Conservation (phyloP, 2,888 invertebrate species). For the Automeris io region DNA sequence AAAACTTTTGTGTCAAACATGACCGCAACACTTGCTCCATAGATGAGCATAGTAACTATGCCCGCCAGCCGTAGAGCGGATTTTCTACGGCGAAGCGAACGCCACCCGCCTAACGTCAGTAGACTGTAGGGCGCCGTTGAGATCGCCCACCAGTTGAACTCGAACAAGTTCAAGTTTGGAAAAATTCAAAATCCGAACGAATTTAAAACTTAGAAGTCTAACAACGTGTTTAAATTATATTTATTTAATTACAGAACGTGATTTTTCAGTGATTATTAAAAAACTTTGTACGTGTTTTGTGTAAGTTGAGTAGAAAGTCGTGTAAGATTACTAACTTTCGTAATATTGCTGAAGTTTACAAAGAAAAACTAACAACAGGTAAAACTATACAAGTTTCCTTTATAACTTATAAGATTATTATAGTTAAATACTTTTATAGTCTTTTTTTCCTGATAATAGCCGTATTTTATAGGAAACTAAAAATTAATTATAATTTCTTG, state of each 20-base stretch:
- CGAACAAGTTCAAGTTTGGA: constrained; percentile 38
- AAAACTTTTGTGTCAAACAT: constrained; percentile 7
- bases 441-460: no score
- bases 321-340: constrained; percentile 8
- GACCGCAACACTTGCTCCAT: constrained; percentile 4
- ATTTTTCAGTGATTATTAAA: neutral
- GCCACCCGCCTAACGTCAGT: constrained; percentile 37
- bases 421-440: no score
- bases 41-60: constrained; percentile 12
- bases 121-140: constrained; percentile 43
- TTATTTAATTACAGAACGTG: neutral
- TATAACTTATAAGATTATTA: neutral
- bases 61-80: constrained; percentile 7
- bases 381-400: no score
- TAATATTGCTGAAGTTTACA: constrained; percentile 15
- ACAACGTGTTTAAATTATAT: no score
- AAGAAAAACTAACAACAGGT: constrained; percentile 19
- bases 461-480: no score
- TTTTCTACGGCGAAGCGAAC: constrained; percentile 9
- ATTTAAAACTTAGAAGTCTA: constrained; percentile 10
- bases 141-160: constrained; percentile 48
- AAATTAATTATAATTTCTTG: no score
- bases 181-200: constrained; percentile 10
- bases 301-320: constrained; percentile 13
- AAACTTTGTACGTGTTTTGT: constrained; percentile 6